phyloP scores from a whole-genome alignment of 2,888 invertebrate genomes.

The Eulithis testata region DNA sequence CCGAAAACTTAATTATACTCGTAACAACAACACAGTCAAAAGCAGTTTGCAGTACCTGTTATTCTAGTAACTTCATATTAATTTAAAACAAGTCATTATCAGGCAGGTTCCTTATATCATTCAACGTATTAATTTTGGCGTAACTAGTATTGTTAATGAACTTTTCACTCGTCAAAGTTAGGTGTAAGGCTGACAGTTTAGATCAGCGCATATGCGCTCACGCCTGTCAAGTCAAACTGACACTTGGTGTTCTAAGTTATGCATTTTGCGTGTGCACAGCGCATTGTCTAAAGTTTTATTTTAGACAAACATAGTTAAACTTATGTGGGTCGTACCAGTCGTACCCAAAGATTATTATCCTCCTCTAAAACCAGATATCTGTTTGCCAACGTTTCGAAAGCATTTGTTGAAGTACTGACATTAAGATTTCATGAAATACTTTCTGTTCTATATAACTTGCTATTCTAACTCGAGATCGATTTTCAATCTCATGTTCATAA shows the following conservation, averaged over 20 bases:
- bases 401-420: too few relatives aligned
- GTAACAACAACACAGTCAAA: background rate
- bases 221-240: constrained; percentile 34
- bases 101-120: background rate
- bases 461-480: too few relatives aligned
- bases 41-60: background rate
- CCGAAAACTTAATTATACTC: background rate
- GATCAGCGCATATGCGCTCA: constrained; percentile 31
- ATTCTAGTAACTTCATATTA: background rate
- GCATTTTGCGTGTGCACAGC: background rate
- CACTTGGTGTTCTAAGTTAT: constrained; percentile 21
- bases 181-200: constrained; percentile 32
- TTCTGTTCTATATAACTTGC: too few relatives aligned
- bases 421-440: too few relatives aligned
- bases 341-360: too few relatives aligned
- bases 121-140: constrained; percentile 9
- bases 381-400: too few relatives aligned
- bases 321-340: too few relatives aligned
- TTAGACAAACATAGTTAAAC: too few relatives aligned
- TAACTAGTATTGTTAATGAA: constrained; percentile 16
- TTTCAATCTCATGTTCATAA: too few relatives aligned
- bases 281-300: too few relatives aligned
- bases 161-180: constrained; percentile 34
- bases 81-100: background rate
- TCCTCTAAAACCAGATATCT: too few relatives aligned